These are phyloP conservation scores for Sebastes schlegelii DNA, from an alignment of 2,113 vertebrate genomes.

Conservation along the genomic window DNA sequence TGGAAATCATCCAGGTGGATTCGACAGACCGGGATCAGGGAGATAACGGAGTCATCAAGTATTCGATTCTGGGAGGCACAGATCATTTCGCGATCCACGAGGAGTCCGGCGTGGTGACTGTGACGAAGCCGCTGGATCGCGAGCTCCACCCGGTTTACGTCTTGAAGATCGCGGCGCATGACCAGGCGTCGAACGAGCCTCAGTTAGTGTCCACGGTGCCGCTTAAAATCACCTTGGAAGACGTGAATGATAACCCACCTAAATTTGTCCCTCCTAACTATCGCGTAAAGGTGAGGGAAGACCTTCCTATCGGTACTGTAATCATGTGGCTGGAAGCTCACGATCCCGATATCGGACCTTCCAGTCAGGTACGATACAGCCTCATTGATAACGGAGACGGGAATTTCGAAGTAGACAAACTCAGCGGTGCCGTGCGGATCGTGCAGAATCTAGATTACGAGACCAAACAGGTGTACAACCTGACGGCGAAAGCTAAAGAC, in stretches of 20 bases:
- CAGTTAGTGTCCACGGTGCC: conserved; percentile 89
- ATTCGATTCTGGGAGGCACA: conserved; percentile 92
- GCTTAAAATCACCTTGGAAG: conserved; percentile 92
- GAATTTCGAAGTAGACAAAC: conserved; percentile 94
- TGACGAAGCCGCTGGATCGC: conserved; percentile 87
- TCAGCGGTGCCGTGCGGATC: conserved; percentile 93
- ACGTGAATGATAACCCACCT: conserved; percentile 96
- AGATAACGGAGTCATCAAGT: conserved; percentile 89
- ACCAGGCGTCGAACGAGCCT: conserved; percentile 88
- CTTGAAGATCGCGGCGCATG: conserved; percentile 91
- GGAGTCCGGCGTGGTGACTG: conserved; percentile 88
- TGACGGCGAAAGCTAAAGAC: conserved; percentile 94
- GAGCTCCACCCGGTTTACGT: conserved; percentile 86
- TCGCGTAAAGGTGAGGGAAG: conserved; percentile 92
- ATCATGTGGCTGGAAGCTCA: conserved; percentile 95
- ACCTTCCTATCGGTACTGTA: conserved; percentile 93
- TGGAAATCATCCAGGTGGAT: conserved; percentile 94
- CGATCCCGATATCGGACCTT: conserved; percentile 91
- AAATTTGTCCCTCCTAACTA: conserved; percentile 94
- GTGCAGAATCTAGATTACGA: conserved; percentile 94
- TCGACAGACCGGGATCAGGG: conserved; percentile 92
- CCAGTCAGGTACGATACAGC: conserved; percentile 95
- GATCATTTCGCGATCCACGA: conserved; percentile 90
- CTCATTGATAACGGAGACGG: conserved; percentile 91
- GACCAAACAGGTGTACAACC: conserved; percentile 92